A percentile compares a stretch with the other conserved stretches of the same genome.
Conservation (phyloP, 2,888 invertebrate species). For the Eupithecia vulgata region DNA sequence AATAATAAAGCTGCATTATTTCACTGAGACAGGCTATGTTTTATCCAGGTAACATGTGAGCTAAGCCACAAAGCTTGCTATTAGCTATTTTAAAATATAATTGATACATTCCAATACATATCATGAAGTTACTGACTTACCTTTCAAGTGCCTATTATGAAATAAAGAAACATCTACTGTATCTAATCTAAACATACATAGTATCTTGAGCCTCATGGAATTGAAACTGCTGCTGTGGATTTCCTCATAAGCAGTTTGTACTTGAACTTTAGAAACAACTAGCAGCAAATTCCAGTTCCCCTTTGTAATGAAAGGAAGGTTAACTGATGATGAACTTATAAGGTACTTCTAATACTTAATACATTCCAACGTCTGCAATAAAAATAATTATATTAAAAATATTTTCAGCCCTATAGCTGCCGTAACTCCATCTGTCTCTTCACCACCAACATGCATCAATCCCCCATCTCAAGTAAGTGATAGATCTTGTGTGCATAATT, state of each 20-base stretch:
- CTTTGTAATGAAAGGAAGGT: too few species aligned
- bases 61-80: background rate
- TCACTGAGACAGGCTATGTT: background rate
- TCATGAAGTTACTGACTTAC: constrained; percentile 22
- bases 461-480: constrained; percentile 78
- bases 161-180: background rate
- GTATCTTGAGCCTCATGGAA: background rate
- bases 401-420: constrained; percentile 71
- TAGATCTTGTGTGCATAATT: constrained; percentile 4
- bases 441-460: constrained; percentile 75
- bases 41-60: background rate
- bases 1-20: background rate
- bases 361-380: background rate
- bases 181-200: constrained; percentile 16
- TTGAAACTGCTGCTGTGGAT: background rate
- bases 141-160: constrained; percentile 3
- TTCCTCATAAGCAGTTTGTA: background rate
- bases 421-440: constrained; percentile 74
- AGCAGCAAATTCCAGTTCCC: background rate
- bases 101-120: constrained; percentile 21
- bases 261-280: background rate
- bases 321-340: too few species aligned
- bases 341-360: too few species aligned
- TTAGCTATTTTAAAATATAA: constrained; percentile 1
- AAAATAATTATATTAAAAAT: background rate